Percentiles rank a stretch among this genome's conserved stretches.
Evolutionary conservation across 2,113 vertebrate species (phyloP).

Genomic region (Tupaia chinensis): DNA sequence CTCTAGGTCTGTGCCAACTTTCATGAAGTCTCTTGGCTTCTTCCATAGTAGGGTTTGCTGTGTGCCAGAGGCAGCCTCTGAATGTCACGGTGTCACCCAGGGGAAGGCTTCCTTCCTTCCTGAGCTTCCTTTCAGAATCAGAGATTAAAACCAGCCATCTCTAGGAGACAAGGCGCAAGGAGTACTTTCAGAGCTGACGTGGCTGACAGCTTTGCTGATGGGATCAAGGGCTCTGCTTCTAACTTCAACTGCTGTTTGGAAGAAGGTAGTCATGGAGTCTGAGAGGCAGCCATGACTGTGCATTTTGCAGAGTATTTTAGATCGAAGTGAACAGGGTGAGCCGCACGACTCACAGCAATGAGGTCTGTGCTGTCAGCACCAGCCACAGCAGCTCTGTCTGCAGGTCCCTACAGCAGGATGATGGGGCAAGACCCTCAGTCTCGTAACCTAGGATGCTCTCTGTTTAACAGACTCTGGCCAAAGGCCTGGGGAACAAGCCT

Average conservation of each 20-base stretch:
- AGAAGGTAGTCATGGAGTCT: not conserved
- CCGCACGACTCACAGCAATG: not conserved
- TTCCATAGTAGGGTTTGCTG: not conserved
- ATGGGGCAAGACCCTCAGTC: not conserved
- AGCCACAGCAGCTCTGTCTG: not conserved
- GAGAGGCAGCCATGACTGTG: not conserved
- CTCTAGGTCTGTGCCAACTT: not conserved
- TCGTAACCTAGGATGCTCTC: not conserved
- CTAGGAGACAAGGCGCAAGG: not conserved
- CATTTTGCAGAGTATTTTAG: constrained; percentile 28
- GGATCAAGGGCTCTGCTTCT: no score
- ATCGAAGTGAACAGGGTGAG: not conserved
- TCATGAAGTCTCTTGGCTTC: not conserved
- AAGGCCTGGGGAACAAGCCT: not conserved
- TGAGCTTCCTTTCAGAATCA: not conserved
- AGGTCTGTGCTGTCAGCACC: not conserved
- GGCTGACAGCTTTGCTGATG: not conserved
- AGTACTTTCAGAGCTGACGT: not conserved
- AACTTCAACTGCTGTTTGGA: not conserved
- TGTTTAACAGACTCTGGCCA: not conserved
- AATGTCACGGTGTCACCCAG: not conserved
- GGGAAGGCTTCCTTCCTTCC: not conserved
- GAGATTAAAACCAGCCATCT: not conserved
- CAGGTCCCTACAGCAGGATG: not conserved
- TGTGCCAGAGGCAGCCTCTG: not conserved